phyloP scores from a whole-genome alignment of 2,113 vertebrate species.

The Labrus mixtus region DNA sequence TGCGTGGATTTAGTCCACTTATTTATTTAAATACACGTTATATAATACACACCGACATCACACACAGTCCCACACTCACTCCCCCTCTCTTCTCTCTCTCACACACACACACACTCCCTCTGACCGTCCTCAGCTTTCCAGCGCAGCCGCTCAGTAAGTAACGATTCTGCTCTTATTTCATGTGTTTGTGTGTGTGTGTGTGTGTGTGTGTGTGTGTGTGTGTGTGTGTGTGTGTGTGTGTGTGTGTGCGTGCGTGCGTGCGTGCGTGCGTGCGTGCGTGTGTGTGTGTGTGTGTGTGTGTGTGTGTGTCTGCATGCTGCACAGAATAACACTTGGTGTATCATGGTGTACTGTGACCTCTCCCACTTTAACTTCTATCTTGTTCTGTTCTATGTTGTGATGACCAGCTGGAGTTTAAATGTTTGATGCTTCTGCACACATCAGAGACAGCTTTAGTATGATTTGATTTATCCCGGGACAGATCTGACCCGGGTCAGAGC shows the following conservation, averaged over 20 bases:
- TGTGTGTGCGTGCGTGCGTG: too few species aligned
- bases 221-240: too few species aligned
- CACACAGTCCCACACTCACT: conserved; percentile 18
- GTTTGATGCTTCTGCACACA: background rate
- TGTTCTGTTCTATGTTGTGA: too few species aligned
- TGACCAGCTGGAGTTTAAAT: too few species aligned
- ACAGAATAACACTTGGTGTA: too few species aligned
- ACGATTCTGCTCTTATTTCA: background rate
- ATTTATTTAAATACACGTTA: conserved; percentile 78
- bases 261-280: too few species aligned
- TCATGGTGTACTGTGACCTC: too few species aligned
- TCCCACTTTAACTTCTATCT: too few species aligned
- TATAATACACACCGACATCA: conserved; percentile 63
- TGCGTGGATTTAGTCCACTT: conserved; percentile 66
- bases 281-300: too few species aligned
- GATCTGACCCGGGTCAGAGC: background rate
- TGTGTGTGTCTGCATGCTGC: too few species aligned
- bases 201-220: too few species aligned
- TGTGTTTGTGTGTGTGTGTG: background rate
- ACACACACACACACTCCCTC: too few species aligned
- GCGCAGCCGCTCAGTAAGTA: conserved; percentile 69
- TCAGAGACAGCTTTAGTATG: background rate
- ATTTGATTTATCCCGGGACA: background rate
- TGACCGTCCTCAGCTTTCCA: conserved; percentile 21
- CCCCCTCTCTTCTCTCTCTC: background rate